phyloP scores from a whole-genome alignment of 2,113 vertebrate species.

The Pandion haliaetus region DNA sequence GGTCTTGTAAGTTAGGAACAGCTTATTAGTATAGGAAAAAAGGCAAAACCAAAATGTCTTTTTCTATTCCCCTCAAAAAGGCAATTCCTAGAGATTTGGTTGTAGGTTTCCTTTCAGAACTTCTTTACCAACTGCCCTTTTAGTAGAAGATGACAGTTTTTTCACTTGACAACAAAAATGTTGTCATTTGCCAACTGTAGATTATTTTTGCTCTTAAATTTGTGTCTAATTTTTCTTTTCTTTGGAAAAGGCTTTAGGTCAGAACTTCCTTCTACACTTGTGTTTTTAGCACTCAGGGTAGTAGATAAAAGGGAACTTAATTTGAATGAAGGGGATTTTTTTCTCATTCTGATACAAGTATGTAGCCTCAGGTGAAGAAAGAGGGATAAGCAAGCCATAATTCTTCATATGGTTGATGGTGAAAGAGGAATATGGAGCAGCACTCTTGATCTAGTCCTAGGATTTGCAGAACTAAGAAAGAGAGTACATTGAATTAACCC shows the following conservation, averaged over 20 bases:
- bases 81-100: background rate
- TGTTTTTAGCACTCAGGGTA: background rate
- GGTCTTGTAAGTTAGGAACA: background rate
- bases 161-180: background rate
- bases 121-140: background rate
- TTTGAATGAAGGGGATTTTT: background rate
- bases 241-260: background rate
- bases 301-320: background rate
- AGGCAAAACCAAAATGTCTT: background rate
- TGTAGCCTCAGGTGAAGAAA: background rate
- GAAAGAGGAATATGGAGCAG: background rate
- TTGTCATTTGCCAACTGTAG: background rate
- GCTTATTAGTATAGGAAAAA: too few relatives aligned
- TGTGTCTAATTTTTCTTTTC: background rate
- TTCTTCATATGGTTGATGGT: background rate
- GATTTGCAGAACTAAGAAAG: background rate
- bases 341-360: background rate
- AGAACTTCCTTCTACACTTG: background rate
- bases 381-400: background rate
- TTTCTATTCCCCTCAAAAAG: background rate
- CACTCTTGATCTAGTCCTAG: background rate
- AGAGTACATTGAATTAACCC: background rate
- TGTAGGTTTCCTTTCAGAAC: background rate
- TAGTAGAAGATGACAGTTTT: background rate
- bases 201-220: background rate